Percentiles rank a stretch among this genome's conserved stretches.
Evolutionary conservation across 2,888 invertebrate genomes (phyloP).

Genomic region (Mycalesis mineus): DNA sequence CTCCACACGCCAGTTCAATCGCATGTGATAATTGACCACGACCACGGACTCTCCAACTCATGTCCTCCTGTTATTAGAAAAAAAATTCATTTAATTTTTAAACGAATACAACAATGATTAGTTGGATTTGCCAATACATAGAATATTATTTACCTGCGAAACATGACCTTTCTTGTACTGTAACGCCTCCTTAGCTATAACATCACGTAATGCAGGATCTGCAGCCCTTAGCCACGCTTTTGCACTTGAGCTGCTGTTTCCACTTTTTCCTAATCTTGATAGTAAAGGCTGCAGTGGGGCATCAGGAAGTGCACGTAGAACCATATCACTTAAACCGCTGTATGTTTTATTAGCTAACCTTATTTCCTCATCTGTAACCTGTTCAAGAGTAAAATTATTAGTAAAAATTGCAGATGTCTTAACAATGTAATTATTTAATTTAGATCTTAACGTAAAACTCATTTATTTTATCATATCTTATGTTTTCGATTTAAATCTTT

Average conservation of each 20-base stretch:
- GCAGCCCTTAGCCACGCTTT: conserved; percentile 85
- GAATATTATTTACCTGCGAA: conserved; percentile 54
- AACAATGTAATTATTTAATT: too few species aligned
- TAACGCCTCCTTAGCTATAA: conserved; percentile 91
- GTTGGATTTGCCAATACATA: not conserved
- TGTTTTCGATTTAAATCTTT: too few species aligned
- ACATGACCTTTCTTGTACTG: conserved; percentile 84
- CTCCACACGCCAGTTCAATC: conserved; percentile 85
- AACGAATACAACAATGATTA: not conserved
- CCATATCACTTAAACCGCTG: conserved; percentile 86
- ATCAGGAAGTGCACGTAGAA: conserved; percentile 88
- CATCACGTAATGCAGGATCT: conserved; percentile 87
- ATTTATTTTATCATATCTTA: too few species aligned
- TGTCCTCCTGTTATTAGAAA: conserved; percentile 78
- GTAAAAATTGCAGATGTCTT: too few species aligned
- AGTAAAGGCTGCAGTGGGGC: conserved; percentile 86
- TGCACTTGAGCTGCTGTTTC: conserved; percentile 67
- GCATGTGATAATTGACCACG: conserved; percentile 83
- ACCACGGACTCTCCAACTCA: conserved; percentile 85
- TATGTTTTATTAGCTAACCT: conserved; percentile 83
- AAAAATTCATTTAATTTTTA: not conserved
- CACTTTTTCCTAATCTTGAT: conserved; percentile 81
- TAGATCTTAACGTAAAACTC: too few species aligned
- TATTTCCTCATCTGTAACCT: conserved; percentile 85
- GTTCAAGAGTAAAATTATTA: conserved; percentile 19